A percentile compares a stretch with the other conserved stretches of the same genome.
These are phyloP conservation scores for Ficedula albicollis DNA, from an alignment of 2,797 vertebrate species.

Conservation along the genomic window DNA sequence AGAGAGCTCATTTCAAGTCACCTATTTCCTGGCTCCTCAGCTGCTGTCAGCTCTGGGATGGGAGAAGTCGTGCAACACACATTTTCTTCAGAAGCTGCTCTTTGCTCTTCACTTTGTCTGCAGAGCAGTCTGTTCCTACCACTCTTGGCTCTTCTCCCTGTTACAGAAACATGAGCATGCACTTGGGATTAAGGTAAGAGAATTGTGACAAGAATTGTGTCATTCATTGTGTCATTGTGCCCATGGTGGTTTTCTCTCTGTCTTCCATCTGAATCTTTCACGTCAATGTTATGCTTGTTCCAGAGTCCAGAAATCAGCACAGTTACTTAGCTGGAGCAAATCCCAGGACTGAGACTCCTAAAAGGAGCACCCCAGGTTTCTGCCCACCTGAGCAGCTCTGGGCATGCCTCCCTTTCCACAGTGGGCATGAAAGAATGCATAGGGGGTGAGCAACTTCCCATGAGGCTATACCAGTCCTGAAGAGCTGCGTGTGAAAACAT, in stretches of 20 bases:
- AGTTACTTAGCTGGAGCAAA: background rate
- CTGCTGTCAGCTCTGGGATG: background rate
- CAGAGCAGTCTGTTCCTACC: background rate
- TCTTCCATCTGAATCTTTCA: background rate
- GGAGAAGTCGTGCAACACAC: background rate
- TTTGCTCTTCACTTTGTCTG: background rate
- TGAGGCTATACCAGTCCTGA: background rate
- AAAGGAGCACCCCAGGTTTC: background rate
- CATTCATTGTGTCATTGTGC: background rate
- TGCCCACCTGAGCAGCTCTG: background rate
- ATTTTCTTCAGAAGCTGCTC: background rate
- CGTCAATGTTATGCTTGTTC: background rate
- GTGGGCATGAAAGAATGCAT: fast-evolving
- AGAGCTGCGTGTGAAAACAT: background rate
- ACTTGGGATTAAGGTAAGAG: background rate
- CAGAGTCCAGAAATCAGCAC: background rate
- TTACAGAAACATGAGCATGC: fast-evolving
- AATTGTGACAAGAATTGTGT: fast-evolving
- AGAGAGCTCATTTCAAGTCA: background rate
- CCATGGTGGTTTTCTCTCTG: background rate
- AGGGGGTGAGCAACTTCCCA: background rate
- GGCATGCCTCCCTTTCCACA: background rate
- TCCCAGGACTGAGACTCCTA: background rate
- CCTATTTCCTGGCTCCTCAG: background rate
- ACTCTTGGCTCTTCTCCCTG: background rate